Percentiles rank a stretch among this genome's conserved stretches.
These are phyloP conservation scores for Cromileptes altivelis DNA, from an alignment of 2,113 vertebrate species.

Conservation along the genomic window DNA sequence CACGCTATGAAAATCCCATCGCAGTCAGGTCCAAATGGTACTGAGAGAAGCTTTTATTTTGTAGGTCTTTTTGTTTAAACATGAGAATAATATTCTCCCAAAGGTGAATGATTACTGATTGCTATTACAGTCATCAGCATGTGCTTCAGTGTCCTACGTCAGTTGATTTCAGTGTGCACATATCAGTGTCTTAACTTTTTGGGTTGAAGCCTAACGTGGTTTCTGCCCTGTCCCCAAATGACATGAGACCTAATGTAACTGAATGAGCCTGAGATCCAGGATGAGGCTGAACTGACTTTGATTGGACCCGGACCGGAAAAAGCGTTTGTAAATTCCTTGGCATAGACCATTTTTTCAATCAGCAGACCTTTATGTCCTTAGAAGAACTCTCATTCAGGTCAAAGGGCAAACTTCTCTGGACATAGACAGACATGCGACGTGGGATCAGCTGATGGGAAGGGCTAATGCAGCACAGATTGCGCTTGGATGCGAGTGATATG, in stretches of 20 bases:
- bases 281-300: constrained; percentile 31
- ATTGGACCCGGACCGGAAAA: constrained; percentile 23
- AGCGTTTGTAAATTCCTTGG: constrained; percentile 45
- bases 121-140: constrained; percentile 16
- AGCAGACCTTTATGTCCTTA: constrained; percentile 55
- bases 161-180: constrained; percentile 24
- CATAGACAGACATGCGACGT: constrained; percentile 32
- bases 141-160: not conserved
- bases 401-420: constrained; percentile 46
- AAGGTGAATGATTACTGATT: constrained; percentile 35
- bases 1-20: constrained; percentile 16
- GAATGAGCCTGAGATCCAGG: constrained; percentile 32
- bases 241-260: constrained; percentile 30
- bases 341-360: constrained; percentile 48
- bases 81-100: constrained; percentile 13
- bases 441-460: constrained; percentile 44
- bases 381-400: constrained; percentile 48
- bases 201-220: constrained; percentile 1
- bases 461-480: constrained; percentile 66
- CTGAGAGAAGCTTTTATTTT: constrained; percentile 21
- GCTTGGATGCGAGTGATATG: constrained; percentile 56
- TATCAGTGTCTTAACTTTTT: constrained; percentile 23
- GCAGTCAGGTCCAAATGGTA: not conserved
- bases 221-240: constrained; percentile 35
- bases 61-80: constrained; percentile 3